Evolutionary conservation across 2,797 vertebrate genomes (phyloP), one percentile per base, ranked within the genome.

Genomic region (Scleropages formosus): DNA sequence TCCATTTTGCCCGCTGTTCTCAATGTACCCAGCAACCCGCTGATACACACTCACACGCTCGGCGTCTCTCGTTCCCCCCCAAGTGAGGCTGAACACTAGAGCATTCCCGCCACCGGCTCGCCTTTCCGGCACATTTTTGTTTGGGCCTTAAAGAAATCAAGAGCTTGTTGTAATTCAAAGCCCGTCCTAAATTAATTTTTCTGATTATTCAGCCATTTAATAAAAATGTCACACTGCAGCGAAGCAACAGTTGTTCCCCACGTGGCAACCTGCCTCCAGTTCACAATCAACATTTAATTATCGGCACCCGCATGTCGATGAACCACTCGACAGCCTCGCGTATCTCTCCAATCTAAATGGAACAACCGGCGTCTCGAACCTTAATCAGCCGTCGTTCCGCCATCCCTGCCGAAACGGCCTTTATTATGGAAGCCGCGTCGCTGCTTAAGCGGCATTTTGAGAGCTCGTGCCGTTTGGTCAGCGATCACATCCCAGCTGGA

Each of bases 181-280:
- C 46, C 22, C 66, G 88, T 79, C 80, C 77, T 71, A 72, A 85
- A 84, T 86, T 90, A 86, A 87, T 86, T 87, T 83, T 77, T 82
- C 77, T 82, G 82, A 81, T 83, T 85, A 87, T 87, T 88, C 81
- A 84, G 82, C 76, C 84, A 85, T 89, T 88, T 85, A 87, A 88
- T 86, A 82, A 82, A 87, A 88, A 85, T 81, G 82, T 86, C 82
- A 85, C 58, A 15, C 80, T 49, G 72, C 27, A 77, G 79, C 76
- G 81, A 78, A 78, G 80, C 70, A 84, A 84, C 78, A 83, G 78
- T 24, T 46, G 74, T 82, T 82, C 77, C 65, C 67, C 78, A 66
- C 74, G 63, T 65, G 66, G 78, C 72, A 80, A 85, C 83, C 85
- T 81, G 44, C 74, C 51, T 59, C 56, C 47, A 71, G 78, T 76